Percentiles rank a stretch among this genome's conserved stretches.
Conservation (phyloP, 2,113 vertebrate species). For the Centropus bengalensis region DNA sequence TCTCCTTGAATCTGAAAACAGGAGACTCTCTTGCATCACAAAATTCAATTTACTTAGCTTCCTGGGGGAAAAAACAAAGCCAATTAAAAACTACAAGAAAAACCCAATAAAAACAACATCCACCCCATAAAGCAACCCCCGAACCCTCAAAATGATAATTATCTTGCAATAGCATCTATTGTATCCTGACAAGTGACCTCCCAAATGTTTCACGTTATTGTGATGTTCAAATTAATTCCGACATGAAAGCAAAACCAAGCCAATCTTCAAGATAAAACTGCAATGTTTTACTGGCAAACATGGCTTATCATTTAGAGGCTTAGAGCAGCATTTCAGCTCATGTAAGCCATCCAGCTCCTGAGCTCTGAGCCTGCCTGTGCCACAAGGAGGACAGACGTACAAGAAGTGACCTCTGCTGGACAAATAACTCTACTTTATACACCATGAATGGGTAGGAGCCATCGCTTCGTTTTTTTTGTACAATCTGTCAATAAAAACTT, state of each 20-base stretch:
- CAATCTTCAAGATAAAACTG: neutral
- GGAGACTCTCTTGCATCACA: neutral
- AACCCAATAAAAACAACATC: neutral
- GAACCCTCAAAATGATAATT: neutral
- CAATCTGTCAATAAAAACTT: neutral
- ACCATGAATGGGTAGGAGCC: rapidly evolving
- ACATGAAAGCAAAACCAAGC: neutral
- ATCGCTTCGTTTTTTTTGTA: neutral
- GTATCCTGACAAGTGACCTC: neutral
- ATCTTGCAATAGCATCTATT: neutral
- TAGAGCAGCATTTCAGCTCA: neutral
- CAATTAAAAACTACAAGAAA: neutral
- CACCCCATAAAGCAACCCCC: neutral
- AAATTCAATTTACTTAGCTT: neutral
- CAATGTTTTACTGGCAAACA: neutral
- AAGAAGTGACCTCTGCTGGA: constrained; percentile 49
- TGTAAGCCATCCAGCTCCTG: neutral
- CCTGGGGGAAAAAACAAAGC: neutral
- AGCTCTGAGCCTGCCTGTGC: neutral
- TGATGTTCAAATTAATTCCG: neutral
- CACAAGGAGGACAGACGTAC: neutral
- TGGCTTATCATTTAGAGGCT: neutral
- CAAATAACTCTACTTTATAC: neutral
- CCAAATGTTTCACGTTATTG: neutral
- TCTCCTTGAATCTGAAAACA: neutral